Evolutionary conservation across 1,140 invertebrate genomes (phyloP).

Genomic region (Orius insidiosus): DNA sequence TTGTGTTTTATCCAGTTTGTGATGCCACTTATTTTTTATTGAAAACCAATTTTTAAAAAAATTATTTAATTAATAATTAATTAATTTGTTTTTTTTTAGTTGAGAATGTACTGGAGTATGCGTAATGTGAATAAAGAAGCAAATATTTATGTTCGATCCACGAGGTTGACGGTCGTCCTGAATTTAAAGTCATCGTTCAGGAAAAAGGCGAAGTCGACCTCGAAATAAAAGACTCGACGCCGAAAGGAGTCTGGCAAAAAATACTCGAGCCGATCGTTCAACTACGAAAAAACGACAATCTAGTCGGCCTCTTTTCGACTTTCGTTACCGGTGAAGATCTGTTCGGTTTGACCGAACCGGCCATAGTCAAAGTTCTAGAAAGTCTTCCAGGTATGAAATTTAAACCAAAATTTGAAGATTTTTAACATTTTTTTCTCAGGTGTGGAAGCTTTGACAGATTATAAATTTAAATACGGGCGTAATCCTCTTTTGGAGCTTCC

Average conservation of each 20-base stretch:
- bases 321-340: conserved; percentile 90
- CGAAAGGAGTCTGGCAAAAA: conserved; percentile 63
- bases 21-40: too few species aligned
- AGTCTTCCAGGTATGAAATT: conserved; percentile 52
- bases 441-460: conserved; percentile 86
- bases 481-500: conserved; percentile 90
- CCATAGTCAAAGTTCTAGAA: conserved; percentile 77
- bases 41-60: too few species aligned
- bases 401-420: neutral
- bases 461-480: conserved; percentile 89
- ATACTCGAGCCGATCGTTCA: conserved; percentile 69
- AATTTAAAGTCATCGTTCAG: conserved; percentile 74
- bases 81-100: conserved; percentile 28
- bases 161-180: conserved; percentile 68
- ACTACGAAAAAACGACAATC: conserved; percentile 53
- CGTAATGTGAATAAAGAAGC: conserved; percentile 67
- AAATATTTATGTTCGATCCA: conserved; percentile 87
- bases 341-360: conserved; percentile 90
- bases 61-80: too few species aligned
- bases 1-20: too few species aligned
- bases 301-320: conserved; percentile 81
- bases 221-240: conserved; percentile 53
- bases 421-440: conserved; percentile 30
- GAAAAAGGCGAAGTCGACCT: conserved; percentile 55
- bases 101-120: conserved; percentile 94